These are phyloP conservation scores for Fistularia tabacaria DNA, from an alignment of 2,797 vertebrate genomes.

Conservation along the genomic window DNA sequence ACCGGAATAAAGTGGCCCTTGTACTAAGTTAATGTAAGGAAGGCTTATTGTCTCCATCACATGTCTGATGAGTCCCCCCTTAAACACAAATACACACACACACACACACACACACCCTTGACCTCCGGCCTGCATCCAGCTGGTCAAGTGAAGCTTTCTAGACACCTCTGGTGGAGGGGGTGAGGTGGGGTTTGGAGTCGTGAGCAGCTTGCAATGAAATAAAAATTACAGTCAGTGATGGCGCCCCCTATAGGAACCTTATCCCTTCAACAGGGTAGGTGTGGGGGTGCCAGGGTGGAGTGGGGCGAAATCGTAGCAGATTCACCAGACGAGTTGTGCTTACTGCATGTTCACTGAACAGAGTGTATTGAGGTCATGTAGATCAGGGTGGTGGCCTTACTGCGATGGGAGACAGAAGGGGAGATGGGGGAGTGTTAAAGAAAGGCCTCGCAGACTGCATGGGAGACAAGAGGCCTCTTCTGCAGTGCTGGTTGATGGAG, in stretches of 20 bases:
- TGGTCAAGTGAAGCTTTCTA: background rate
- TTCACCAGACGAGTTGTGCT: no score
- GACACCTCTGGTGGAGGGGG: background rate
- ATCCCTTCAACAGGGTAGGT: background rate
- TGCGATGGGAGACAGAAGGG: constrained; percentile 32
- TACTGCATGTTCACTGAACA: no score
- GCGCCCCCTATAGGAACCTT: constrained; percentile 23
- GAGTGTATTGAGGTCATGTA: constrained; percentile 31
- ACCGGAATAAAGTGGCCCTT: constrained; percentile 12
- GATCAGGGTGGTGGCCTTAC: constrained; percentile 28
- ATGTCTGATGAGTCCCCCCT: constrained; percentile 17
- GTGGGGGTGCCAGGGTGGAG: background rate
- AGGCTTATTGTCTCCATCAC: constrained; percentile 17
- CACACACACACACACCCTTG: constrained; percentile 11
- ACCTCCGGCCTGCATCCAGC: constrained; percentile 8
- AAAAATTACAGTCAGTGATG: background rate
- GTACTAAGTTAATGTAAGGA: constrained; percentile 3
- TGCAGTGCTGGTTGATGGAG: constrained; percentile 40
- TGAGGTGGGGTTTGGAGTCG: background rate
- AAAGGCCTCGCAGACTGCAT: constrained; percentile 37
- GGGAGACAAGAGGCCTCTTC: constrained; percentile 51
- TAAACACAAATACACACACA: no score
- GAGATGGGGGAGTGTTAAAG: constrained; percentile 5
- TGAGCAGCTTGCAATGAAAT: constrained; percentile 12
- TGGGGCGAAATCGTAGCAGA: no score